Evolutionary conservation across 1,140 invertebrate species (phyloP).

Genomic region (Pteromalus puparum): DNA sequence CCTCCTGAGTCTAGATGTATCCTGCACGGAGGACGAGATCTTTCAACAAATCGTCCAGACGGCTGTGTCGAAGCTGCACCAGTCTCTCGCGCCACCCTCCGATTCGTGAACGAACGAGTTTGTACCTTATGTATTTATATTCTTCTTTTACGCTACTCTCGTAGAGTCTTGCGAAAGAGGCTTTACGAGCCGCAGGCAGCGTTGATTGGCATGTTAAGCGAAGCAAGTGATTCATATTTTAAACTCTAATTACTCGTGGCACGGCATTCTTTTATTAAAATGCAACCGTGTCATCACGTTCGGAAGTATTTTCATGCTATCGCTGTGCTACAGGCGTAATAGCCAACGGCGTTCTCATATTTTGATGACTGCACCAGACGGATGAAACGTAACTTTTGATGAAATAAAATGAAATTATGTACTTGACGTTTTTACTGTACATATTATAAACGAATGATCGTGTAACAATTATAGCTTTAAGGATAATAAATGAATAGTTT

Average conservation of each 20-base stretch:
- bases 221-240: too few species aligned
- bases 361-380: not conserved
- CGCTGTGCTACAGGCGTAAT: not conserved
- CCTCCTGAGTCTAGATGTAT: slow-evolving; percentile 86
- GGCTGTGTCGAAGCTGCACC: slow-evolving; percentile 89
- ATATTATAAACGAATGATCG: not conserved
- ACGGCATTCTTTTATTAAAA: not conserved
- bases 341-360: not conserved
- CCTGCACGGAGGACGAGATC: slow-evolving; percentile 86
- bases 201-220: too few species aligned
- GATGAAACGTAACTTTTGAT: not conserved
- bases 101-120: slow-evolving; percentile 56
- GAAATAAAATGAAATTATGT: not conserved
- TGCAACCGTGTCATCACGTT: not conserved
- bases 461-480: too few species aligned
- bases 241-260: not conserved
- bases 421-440: not conserved
- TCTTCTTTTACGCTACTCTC: not conserved
- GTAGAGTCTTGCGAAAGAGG: not conserved
- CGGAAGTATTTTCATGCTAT: not conserved
- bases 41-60: slow-evolving; percentile 91
- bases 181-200: too few species aligned
- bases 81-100: slow-evolving; percentile 86
- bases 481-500: not conserved
- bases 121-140: not conserved